Evolutionary conservation across 2,797 vertebrate genomes (phyloP).

Genomic region (Pterois miles): DNA sequence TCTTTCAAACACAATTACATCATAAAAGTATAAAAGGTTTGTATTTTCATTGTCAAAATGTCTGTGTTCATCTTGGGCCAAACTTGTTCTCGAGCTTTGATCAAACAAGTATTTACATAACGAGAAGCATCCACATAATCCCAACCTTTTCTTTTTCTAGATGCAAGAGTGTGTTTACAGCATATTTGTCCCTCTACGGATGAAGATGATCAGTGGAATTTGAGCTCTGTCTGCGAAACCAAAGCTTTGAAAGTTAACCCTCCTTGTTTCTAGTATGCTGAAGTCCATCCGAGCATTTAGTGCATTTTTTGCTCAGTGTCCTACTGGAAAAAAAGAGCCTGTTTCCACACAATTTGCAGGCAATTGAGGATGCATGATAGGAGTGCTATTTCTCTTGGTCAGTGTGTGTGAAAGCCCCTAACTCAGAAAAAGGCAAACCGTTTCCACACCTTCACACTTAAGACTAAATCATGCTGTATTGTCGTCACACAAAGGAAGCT

Average conservation of each 20-base stretch:
- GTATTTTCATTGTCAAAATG: not conserved
- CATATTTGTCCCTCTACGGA: not conserved
- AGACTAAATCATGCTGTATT: not conserved
- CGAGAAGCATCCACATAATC: not conserved
- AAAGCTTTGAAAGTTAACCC: not conserved
- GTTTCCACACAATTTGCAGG: not conserved
- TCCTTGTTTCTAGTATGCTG: not conserved
- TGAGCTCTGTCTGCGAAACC: not conserved
- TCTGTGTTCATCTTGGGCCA: not conserved
- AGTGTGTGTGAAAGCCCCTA: not conserved
- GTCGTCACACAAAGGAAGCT: not conserved
- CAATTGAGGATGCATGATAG: not conserved
- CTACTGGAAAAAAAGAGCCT: not conserved
- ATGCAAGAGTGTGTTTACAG: not conserved
- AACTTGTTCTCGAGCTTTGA: not conserved
- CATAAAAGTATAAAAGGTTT: not conserved
- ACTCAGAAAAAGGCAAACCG: not conserved
- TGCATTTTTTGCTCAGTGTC: not conserved
- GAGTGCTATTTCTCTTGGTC: not conserved
- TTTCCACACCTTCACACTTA: not conserved
- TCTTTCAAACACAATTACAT: not conserved
- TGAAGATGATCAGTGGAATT: not conserved
- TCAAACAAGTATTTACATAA: not conserved
- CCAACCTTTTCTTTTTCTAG: not conserved
- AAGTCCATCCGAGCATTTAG: not conserved